Percentiles rank a stretch among this genome's conserved stretches.
Evolutionary conservation across 1,140 invertebrate species (phyloP).

Genomic region (Portunus trituberculatus): DNA sequence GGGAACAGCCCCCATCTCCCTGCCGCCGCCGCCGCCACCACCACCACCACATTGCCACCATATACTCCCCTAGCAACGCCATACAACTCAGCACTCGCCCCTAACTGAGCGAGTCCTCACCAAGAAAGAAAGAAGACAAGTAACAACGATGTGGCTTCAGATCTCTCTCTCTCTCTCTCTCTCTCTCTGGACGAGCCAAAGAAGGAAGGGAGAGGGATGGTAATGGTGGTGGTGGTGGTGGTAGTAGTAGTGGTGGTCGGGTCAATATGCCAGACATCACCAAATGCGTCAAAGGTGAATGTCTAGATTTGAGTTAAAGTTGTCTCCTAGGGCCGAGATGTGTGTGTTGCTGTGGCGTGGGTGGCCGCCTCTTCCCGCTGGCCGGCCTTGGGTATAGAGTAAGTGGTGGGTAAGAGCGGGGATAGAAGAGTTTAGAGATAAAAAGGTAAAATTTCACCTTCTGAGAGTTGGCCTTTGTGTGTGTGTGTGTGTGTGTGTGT

Average conservation of each 20-base stretch:
- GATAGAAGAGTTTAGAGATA: not conserved
- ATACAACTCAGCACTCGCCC: too few relatives aligned
- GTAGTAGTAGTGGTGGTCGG: not conserved
- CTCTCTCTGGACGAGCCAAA: too few relatives aligned
- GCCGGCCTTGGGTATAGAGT: not conserved
- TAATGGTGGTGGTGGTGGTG: not conserved
- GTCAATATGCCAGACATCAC: not conserved
- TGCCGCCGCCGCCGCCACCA: not conserved
- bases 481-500: too few relatives aligned
- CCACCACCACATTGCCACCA: not conserved
- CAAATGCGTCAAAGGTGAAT: not conserved
- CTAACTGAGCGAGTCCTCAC: too few relatives aligned
- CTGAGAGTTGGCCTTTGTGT: too few relatives aligned
- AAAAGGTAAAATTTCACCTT: too few relatives aligned
- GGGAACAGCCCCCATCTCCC: not conserved
- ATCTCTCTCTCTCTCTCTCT: too few relatives aligned
- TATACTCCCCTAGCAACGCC: too few relatives aligned
- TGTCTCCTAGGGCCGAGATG: not conserved
- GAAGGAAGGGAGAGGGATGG: not conserved
- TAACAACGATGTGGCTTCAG: too few relatives aligned
- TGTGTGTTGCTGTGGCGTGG: not conserved
- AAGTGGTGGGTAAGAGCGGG: not conserved
- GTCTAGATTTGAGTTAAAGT: conserved; percentile 23
- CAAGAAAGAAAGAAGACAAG: too few relatives aligned
- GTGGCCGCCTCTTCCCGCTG: not conserved